Evolutionary conservation across 2,113 vertebrate species (phyloP).

Genomic region (Austrofundulus limnaeus): DNA sequence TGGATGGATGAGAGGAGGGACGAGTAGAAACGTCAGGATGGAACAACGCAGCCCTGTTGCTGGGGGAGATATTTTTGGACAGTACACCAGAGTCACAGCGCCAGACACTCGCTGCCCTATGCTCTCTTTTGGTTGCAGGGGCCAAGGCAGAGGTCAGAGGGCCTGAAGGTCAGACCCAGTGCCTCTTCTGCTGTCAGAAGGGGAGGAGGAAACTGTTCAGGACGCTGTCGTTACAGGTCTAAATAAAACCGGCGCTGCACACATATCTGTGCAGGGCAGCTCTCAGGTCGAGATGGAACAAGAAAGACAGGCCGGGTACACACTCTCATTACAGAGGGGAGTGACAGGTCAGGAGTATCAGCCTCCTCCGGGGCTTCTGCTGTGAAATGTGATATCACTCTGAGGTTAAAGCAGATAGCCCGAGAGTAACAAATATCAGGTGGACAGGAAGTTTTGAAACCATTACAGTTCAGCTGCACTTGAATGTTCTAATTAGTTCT

Average conservation of each 20-base stretch:
- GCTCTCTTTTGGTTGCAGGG: conserved; percentile 31
- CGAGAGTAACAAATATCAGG: conserved; percentile 34
- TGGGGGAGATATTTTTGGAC: conserved; percentile 67
- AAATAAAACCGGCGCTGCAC: conserved; percentile 52
- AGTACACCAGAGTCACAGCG: conserved; percentile 30
- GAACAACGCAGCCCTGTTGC: conserved; percentile 48
- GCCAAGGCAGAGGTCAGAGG: conserved; percentile 46
- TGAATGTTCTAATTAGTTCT: conserved; percentile 39
- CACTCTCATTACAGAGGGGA: conserved; percentile 48
- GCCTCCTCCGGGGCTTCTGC: conserved; percentile 38
- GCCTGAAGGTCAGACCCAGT: conserved; percentile 57
- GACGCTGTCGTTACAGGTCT: conserved; percentile 23
- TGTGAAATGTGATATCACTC: conserved; percentile 43
- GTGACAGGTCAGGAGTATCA: conserved; percentile 63
- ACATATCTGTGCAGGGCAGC: conserved; percentile 12
- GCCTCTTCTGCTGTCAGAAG: conserved; percentile 56
- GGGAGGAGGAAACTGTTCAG: conserved; percentile 16
- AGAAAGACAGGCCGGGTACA: conserved; percentile 44
- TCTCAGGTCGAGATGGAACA: conserved; percentile 62
- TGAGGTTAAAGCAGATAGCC: conserved; percentile 31
- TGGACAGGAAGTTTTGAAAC: conserved; percentile 36
- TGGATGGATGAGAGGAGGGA: conserved; percentile 36
- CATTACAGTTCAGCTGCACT: conserved; percentile 12
- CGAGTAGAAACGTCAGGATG: conserved; percentile 56
- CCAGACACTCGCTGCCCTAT: conserved; percentile 52